These are phyloP conservation scores for Protonemura montana DNA, from an alignment of 2,888 invertebrate genomes.

Conservation along the genomic window DNA sequence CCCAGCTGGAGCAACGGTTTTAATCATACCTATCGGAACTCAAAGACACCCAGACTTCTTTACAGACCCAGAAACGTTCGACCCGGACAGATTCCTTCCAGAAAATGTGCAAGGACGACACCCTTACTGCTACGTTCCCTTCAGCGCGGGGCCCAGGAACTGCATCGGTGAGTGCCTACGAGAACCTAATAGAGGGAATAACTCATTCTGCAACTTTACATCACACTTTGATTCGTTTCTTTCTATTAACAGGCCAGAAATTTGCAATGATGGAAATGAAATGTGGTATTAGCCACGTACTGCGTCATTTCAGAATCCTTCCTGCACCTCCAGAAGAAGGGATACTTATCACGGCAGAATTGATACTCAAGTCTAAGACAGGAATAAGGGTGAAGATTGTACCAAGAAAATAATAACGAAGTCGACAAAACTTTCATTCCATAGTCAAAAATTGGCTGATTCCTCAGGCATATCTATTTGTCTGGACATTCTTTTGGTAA, in stretches of 20 bases:
- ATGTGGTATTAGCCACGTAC: slow-evolving; percentile 50
- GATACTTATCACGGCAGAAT: slow-evolving; percentile 18
- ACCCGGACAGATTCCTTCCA: slow-evolving; percentile 60
- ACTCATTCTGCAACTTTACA: too few relatives aligned
- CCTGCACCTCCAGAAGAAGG: slow-evolving; percentile 22
- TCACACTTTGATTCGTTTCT: too few relatives aligned
- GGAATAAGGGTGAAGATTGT: slow-evolving; percentile 32
- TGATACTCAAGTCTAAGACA: slow-evolving; percentile 35
- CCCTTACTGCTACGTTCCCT: slow-evolving; percentile 59
- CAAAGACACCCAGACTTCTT: slow-evolving; percentile 58
- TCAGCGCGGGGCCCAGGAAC: slow-evolving; percentile 61
- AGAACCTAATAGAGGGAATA: neutral
- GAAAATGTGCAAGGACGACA: slow-evolving; percentile 58
- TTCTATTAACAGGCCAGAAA: slow-evolving; percentile 51
- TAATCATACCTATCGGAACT: slow-evolving; percentile 52
- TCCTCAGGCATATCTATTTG: too few relatives aligned
- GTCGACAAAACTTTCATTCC: too few relatives aligned
- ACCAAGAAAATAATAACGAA: neutral
- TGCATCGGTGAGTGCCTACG: slow-evolving; percentile 55
- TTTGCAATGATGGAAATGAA: slow-evolving; percentile 54
- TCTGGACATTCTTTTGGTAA: too few relatives aligned
- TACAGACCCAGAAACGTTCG: slow-evolving; percentile 60
- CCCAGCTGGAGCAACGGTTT: slow-evolving; percentile 50
- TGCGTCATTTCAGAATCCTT: slow-evolving; percentile 49
- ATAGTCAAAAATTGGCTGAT: too few relatives aligned